phyloP scores from a whole-genome alignment of 2,113 vertebrate genomes.

The Brachirus orientalis region DNA sequence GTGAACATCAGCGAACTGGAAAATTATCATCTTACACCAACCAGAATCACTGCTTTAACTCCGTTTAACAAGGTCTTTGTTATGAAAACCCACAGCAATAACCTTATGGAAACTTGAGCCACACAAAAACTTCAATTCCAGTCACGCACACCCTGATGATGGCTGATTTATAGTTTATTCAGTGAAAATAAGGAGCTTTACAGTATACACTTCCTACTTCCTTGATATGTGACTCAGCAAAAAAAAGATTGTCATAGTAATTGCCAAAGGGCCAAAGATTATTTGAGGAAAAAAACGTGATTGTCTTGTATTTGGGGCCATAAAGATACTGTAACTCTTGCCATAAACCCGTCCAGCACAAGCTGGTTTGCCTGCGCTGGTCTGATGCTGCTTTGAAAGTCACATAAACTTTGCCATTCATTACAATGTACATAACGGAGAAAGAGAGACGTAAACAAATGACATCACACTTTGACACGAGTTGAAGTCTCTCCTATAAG shows the following conservation, averaged over 20 bases:
- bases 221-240: neutral
- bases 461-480: no score
- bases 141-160: neutral
- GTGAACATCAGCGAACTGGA: slow-evolving; percentile 19
- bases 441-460: no score
- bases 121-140: rapidly evolving
- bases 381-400: slow-evolving; percentile 3
- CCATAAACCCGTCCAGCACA: neutral
- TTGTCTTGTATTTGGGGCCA: slow-evolving; percentile 6
- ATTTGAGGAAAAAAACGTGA: slow-evolving; percentile 7
- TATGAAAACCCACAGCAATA: slow-evolving; percentile 5
- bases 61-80: slow-evolving; percentile 1
- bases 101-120: neutral
- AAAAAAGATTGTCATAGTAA: neutral
- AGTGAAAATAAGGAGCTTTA: neutral
- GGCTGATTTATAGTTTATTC: neutral
- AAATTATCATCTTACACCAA: slow-evolving; percentile 12
- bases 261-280: neutral
- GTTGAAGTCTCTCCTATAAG: no score
- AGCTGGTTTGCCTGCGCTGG: slow-evolving; percentile 8
- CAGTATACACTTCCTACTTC: slow-evolving; percentile 7
- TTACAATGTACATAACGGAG: no score
- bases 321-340: slow-evolving; percentile 59
- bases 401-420: neutral
- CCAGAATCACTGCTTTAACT: slow-evolving; percentile 2